Conservation (phyloP, 2,113 vertebrate species). For the Sisor rabdophorus region DNA sequence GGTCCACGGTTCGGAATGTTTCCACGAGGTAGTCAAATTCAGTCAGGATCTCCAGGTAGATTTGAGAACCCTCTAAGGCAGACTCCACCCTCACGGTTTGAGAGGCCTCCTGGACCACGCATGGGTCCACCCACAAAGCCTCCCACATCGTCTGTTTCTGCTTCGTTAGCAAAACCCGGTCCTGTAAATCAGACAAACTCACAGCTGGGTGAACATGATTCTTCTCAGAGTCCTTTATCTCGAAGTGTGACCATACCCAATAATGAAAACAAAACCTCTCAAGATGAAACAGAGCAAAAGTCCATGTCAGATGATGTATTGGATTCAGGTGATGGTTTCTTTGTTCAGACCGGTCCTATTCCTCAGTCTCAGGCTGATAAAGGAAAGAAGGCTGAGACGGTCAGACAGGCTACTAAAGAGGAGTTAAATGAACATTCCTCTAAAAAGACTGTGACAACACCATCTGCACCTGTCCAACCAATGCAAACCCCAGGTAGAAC, state of each 20-base stretch:
- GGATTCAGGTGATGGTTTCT: slow-evolving; percentile 62
- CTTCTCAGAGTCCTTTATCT: slow-evolving; percentile 36
- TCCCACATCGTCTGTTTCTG: slow-evolving; percentile 10
- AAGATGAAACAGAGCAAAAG: slow-evolving; percentile 32
- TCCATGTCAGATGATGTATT: slow-evolving; percentile 63
- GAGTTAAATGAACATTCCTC: slow-evolving; percentile 31
- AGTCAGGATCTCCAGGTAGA: slow-evolving; percentile 33
- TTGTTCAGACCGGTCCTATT: slow-evolving; percentile 70
- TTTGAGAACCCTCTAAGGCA: slow-evolving; percentile 43
- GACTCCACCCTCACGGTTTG: slow-evolving; percentile 46
- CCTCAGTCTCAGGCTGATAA: slow-evolving; percentile 61
- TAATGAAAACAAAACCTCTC: slow-evolving; percentile 36
- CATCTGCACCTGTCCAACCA: slow-evolving; percentile 23
- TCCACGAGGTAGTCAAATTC: slow-evolving; percentile 23
- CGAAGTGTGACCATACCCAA: slow-evolving; percentile 15
- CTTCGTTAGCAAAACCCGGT: slow-evolving; percentile 43
- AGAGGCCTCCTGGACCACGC: slow-evolving; percentile 50
- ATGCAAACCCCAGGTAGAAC: slow-evolving; percentile 42
- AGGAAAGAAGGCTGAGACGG: slow-evolving; percentile 11
- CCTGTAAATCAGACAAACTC: slow-evolving; percentile 30
- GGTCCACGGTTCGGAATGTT: slow-evolving; percentile 41
- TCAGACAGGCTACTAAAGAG: slow-evolving; percentile 20
- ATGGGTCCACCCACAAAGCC: slow-evolving; percentile 25
- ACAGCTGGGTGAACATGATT: slow-evolving; percentile 29
- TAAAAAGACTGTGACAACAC: slow-evolving; percentile 40